These are phyloP conservation scores for Ligdia adustata DNA, from an alignment of 2,888 invertebrate species.

Conservation along the genomic window DNA sequence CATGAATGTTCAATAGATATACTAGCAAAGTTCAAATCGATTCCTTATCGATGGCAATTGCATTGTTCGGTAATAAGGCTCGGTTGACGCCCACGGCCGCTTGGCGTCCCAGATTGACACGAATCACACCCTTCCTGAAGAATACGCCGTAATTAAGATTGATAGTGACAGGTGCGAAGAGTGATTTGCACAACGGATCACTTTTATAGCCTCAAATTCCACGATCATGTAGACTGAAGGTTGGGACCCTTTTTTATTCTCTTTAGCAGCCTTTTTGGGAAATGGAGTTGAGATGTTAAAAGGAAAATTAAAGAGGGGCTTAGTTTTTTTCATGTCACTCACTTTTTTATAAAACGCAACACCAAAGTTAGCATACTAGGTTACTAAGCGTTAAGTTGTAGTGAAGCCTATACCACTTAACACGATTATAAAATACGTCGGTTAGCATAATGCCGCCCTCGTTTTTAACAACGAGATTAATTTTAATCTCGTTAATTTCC, in stretches of 20 bases:
- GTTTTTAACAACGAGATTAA: constrained; percentile 26
- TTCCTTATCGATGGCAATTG: no score
- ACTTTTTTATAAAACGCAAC: no score
- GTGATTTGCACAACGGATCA: constrained; percentile 45
- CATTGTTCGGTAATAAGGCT: no score
- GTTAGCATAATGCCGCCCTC: constrained; percentile 31
- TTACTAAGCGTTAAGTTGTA: background rate
- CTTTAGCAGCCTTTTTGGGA: background rate
- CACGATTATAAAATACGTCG: constrained; percentile 35
- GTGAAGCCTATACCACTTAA: constrained; percentile 36
- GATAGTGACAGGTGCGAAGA: constrained; percentile 44
- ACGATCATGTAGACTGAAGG: constrained; percentile 11
- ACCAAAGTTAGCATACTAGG: no score
- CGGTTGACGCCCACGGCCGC: constrained; percentile 19
- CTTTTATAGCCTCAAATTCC: constrained; percentile 15
- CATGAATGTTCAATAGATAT: no score
- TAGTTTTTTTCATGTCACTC: no score
- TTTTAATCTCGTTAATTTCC: constrained; percentile 25
- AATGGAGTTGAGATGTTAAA: no score
- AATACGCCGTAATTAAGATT: constrained; percentile 49
- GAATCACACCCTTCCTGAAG: constrained; percentile 34
- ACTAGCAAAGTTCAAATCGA: no score
- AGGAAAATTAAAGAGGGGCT: no score
- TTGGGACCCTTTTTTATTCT: background rate
- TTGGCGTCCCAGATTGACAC: constrained; percentile 28